Percentiles rank a stretch among this genome's conserved stretches.
phyloP scores from a whole-genome alignment of 2,888 invertebrate genomes.

The Chalcis sispes region DNA sequence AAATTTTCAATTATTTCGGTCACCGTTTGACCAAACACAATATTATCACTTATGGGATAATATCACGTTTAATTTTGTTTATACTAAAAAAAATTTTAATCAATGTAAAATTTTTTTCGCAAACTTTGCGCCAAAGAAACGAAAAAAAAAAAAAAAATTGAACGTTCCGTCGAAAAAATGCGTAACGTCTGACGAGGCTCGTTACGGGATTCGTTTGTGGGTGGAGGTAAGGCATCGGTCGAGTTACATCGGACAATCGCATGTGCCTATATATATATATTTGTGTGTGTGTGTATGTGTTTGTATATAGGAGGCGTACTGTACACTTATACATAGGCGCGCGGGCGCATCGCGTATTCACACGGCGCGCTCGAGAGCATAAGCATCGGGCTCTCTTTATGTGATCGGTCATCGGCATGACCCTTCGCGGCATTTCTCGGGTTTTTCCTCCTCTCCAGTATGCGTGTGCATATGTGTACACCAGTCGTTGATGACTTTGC shows the following conservation, averaged over 20 bases:
- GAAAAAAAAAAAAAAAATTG: no score
- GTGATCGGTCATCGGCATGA: constrained; percentile 75
- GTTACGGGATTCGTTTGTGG: constrained; percentile 40
- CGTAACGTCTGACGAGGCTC: constrained; percentile 1
- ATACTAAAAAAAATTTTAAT: no score
- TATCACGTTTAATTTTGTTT: no score
- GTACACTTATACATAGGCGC: constrained; percentile 74
- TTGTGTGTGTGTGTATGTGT: constrained; percentile 57
- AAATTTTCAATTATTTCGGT: no score
- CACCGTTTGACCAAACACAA: no score
- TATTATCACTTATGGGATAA: no score
- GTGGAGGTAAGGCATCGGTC: neutral
- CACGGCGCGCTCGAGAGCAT: constrained; percentile 57
- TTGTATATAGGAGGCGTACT: constrained; percentile 65
- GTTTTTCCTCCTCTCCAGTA: constrained; percentile 6
- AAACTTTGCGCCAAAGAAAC: no score
- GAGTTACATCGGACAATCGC: no score
- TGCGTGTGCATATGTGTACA: neutral
- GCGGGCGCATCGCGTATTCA: constrained; percentile 74
- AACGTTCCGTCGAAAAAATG: neutral
- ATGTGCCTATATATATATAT: no score
- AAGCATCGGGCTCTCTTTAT: constrained; percentile 57
- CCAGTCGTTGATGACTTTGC: no score
- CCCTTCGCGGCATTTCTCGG: constrained; percentile 61
- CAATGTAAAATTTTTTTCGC: no score